Evolutionary conservation across 1,140 invertebrate species (phyloP).

Genomic region (Pararge aegeria): DNA sequence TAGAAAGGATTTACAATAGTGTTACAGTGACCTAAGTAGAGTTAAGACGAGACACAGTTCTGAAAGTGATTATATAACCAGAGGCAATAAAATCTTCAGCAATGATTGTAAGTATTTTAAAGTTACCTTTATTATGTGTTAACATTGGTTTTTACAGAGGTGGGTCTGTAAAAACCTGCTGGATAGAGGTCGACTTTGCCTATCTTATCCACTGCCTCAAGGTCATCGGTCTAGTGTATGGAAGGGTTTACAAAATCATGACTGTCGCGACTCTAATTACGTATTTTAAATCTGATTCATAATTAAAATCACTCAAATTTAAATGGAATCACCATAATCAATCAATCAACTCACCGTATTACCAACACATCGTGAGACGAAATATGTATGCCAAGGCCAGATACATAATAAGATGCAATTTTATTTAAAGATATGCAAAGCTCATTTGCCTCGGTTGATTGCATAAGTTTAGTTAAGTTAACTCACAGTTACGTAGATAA

Average conservation of each 20-base stretch:
- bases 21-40: conserved; percentile 24
- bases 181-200: too few species aligned
- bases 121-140: neutral
- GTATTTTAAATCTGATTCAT: neutral
- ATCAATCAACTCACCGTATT: conserved; percentile 10
- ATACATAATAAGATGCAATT: conserved; percentile 5
- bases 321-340: too few species aligned
- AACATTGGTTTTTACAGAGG: neutral
- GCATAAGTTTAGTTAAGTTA: neutral
- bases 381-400: conserved; percentile 15
- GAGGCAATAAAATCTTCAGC: conserved; percentile 37
- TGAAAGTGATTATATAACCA: conserved; percentile 33
- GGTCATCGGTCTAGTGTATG: too few species aligned
- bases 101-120: conserved; percentile 53
- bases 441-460: neutral
- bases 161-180: too few species aligned
- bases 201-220: too few species aligned
- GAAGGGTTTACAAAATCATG: too few species aligned
- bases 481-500: neutral
- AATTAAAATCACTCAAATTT: neutral
- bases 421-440: conserved; percentile 5
- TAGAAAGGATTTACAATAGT: conserved; percentile 32
- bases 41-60: conserved; percentile 23
- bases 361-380: neutral
- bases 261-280: too few species aligned